Base-by-base conservation (phyloP, 2,888 invertebrate genomes). In the Brachyptera risi region DNA sequence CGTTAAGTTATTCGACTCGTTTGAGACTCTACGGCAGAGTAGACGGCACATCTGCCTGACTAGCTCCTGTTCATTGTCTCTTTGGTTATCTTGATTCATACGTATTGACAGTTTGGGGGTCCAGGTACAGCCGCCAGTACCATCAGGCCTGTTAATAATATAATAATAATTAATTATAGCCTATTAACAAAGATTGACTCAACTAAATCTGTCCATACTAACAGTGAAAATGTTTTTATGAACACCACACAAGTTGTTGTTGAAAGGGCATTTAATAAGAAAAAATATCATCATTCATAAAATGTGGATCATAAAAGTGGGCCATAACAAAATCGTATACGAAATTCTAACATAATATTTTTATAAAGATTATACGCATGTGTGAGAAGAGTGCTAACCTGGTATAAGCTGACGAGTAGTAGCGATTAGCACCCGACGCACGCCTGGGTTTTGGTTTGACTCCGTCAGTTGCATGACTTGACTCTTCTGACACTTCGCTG, bases 21-120 rank as follows among this genome's bases (percentile, higher is more conserved):
- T 64, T 24, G 71, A 67, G 15, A 73, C 72, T 65, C 75, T 76
- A 59, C 81, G 78, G 0, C 82, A 82, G 63, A 88, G 76, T 17
- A 85, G 75, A 3, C 79, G 73, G 13, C 83, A 78, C 81, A 89
- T 87, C 73, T 86, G 84, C 56, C 84, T 78, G 67, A 87, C 82
- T 0, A 87, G 83, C 65, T 83, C 83, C 76, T 92, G 92, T 74
- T 93, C 92, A 71, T 84, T 87, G 63, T 92, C 86, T 3, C 93
- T 78, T 74, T 92, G 93, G 69, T 90, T 87, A 73, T 93, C 92
- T 73, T 93, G 92, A 77, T 93, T 93, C 70, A 88, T 90, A 67
- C 92, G 83, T 3, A 90, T 87, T 0, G 90, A 87, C 60, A 88
- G 76, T 67, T 87, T 86, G 19, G 84, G 78, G 64, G 85, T 86